Base-by-base conservation (phyloP, 2,888 invertebrate species). In the Zeuzera pyrina region DNA sequence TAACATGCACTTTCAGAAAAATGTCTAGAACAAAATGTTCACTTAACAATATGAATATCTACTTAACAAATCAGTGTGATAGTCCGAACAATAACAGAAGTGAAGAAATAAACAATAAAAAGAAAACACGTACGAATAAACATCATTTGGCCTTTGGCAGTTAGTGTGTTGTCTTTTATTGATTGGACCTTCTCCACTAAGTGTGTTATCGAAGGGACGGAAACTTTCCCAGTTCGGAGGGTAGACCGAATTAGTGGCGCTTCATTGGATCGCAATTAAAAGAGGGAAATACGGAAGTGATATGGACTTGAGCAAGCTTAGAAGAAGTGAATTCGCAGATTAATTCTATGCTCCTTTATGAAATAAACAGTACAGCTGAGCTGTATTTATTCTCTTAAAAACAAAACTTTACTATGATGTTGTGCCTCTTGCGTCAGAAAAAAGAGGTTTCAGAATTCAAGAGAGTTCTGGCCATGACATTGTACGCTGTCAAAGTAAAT, bases 251-350 rank as follows among this genome's bases (percentile, higher is more conserved):
- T 77, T 77, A 77, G 67, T 35, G 49, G 39, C 66, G 79, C 68
- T 79, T 73, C 79, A 81, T 79, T 67, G 78, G 66, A 60, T 64
- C 67, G 70, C 79, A 81, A 81, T 81, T 81, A 81, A 77, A 76
- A 69, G 68, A 59, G 61, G 57, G 59, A 46, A 50, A 49, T 43
- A 43, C 51, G n/a, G n/a, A 54, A 62, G 57, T 55, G 64, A 65
- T 63, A 60, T 49, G 52, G 47, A 60, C 47, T 59, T 48, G 40
- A 41, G 19, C 21, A 11, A 11, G 15, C 13, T 26, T 25, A 25
- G 24, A 21, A 7, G 29, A 12, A 36, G 21, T 2, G 34, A n/a
- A n/a, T n/a, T n/a, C n/a, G n/a, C n/a, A n/a, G n/a, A n/a, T n/a
- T n/a, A n/a, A n/a, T n/a, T n/a, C n/a, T n/a, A n/a, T n/a, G n/a